Conservation (phyloP, 2,113 vertebrate species). For the Monopterus albus region DNA sequence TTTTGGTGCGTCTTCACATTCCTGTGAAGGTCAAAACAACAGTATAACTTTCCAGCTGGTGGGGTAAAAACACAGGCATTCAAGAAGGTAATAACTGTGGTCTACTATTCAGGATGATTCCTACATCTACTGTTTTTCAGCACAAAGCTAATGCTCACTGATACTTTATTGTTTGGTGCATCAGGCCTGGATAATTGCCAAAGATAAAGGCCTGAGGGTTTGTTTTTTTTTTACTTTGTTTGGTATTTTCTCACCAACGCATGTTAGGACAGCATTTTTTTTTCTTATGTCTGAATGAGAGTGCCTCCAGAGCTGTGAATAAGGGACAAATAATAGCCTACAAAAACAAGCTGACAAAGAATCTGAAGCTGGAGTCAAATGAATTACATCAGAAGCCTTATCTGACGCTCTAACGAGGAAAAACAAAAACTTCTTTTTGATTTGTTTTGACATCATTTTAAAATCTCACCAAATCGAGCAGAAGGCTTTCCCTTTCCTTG, state of each 20-base stretch:
- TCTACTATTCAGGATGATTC: background rate
- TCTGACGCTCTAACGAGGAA: constrained; percentile 8
- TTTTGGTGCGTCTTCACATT: background rate
- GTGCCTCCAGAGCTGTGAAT: constrained; percentile 5
- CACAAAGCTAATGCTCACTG: constrained; percentile 5
- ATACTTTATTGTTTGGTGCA: background rate
- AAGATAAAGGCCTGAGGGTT: too few relatives aligned
- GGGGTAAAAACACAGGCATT: background rate
- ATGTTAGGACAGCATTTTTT: background rate
- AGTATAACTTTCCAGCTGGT: background rate
- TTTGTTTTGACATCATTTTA: constrained; percentile 48
- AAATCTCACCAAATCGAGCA: constrained; percentile 41
- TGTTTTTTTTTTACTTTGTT: too few relatives aligned
- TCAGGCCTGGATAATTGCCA: constrained; percentile 2
- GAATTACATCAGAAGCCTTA: background rate
- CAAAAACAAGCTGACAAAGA: background rate
- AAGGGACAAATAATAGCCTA: background rate
- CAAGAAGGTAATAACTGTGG: constrained; percentile 1
- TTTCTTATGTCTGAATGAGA: background rate
- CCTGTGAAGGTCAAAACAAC: background rate
- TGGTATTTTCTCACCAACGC: background rate
- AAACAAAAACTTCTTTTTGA: constrained; percentile 9
- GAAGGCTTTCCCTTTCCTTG: constrained; percentile 50
- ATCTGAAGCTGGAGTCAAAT: background rate
- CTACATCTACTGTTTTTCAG: background rate